A percentile compares a stretch with the other conserved stretches of the same genome.
These are phyloP conservation scores for Latheticus oryzae DNA, from an alignment of 2,888 invertebrate species.

Conservation along the genomic window DNA sequence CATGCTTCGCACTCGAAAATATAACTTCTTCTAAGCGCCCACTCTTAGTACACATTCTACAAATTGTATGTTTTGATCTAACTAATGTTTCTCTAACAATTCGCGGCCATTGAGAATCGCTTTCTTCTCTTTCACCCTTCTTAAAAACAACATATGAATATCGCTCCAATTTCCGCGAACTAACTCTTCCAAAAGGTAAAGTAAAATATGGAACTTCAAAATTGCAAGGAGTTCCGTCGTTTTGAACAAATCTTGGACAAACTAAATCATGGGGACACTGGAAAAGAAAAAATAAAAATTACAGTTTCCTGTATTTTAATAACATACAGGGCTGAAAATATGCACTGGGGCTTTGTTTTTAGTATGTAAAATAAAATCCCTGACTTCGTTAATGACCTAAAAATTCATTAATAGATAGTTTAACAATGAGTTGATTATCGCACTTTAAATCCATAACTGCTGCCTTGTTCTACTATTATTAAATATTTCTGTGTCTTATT, in stretches of 20 bases:
- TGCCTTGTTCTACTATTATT: constrained; percentile 87
- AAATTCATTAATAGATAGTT: constrained; percentile 34
- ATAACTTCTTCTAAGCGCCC: constrained; percentile 82
- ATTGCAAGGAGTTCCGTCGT: constrained; percentile 81
- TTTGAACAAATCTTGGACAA: constrained; percentile 79
- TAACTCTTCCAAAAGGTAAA: constrained; percentile 67
- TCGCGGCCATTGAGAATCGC: constrained; percentile 80
- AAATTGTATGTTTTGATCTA: constrained; percentile 79
- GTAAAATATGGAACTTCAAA: constrained; percentile 75
- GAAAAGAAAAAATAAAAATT: constrained; percentile 47
- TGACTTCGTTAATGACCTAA: constrained; percentile 80
- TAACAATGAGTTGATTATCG: background rate
- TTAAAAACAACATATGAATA: constrained; percentile 86
- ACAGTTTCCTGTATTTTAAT: constrained; percentile 10
- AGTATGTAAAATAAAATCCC: constrained; percentile 80
- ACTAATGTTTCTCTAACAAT: constrained; percentile 78
- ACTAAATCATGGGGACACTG: constrained; percentile 84
- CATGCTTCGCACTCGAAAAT: constrained; percentile 80
- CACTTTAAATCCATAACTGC: constrained; percentile 80
- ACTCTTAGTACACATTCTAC: constrained; percentile 79
- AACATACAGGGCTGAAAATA: constrained; percentile 81
- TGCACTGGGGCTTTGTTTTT: constrained; percentile 66
- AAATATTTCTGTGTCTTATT: constrained; percentile 85
- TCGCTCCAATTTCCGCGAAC: constrained; percentile 68
- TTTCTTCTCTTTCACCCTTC: constrained; percentile 71